Conservation (phyloP, 2,113 vertebrate genomes). For the Thamnaconus septentrionalis region DNA sequence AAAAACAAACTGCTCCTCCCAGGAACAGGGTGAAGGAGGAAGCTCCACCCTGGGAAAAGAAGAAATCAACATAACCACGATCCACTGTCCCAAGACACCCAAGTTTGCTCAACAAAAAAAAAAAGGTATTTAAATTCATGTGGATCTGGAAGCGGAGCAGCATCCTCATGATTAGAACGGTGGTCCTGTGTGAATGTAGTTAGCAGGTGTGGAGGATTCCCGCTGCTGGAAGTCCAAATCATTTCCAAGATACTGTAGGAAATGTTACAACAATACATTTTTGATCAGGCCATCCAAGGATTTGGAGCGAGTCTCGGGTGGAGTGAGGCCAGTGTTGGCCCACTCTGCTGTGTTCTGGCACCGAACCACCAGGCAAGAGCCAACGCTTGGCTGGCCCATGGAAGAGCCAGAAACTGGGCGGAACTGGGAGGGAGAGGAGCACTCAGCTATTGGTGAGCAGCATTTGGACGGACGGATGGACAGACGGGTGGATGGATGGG, state of each 20-base stretch:
- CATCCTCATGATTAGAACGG: background rate
- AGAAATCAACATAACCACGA: background rate
- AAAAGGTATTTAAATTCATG: no score
- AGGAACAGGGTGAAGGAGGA: slow-evolving; percentile 3
- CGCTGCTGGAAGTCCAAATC: background rate
- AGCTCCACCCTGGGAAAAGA: slow-evolving; percentile 36
- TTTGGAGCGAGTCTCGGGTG: background rate
- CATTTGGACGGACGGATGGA: background rate
- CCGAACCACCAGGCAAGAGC: background rate
- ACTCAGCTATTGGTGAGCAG: background rate
- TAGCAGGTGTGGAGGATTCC: background rate
- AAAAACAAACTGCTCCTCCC: slow-evolving; percentile 18
- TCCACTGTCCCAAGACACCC: background rate
- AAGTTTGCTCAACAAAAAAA: background rate
- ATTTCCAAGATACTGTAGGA: background rate
- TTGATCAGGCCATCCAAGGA: background rate
- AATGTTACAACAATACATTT: background rate
- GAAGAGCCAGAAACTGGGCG: background rate
- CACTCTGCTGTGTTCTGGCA: background rate
- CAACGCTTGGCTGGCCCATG: background rate
- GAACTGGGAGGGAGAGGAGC: background rate
- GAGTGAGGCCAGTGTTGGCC: background rate
- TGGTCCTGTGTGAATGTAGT: background rate
- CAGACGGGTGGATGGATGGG: no score
- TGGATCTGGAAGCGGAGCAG: background rate